Evolutionary conservation across 2,113 vertebrate genomes (phyloP).

Genomic region (Bothrops jararaca): DNA sequence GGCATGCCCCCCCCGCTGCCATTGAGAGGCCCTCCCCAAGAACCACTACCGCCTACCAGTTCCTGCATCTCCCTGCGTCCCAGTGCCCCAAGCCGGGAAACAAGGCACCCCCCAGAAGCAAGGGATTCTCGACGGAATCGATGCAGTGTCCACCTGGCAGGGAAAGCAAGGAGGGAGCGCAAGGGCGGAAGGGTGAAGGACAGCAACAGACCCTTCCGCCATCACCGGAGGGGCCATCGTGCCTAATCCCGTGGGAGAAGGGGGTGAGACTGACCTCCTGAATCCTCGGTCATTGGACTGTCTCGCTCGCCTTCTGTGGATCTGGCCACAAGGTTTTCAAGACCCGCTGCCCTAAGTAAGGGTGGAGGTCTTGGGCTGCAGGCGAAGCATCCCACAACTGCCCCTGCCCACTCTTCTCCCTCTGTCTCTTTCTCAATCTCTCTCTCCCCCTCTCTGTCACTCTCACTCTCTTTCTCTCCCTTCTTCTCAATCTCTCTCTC

Average conservation of each 20-base stretch:
- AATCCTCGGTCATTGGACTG: neutral
- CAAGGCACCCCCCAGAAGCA: conserved; percentile 75
- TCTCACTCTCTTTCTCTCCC: too few species aligned
- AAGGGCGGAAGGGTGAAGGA: fast-evolving
- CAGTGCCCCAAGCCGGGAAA: conserved; percentile 74
- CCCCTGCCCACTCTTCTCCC: too few species aligned
- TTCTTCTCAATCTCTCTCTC: too few species aligned
- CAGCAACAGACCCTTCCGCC: too few species aligned
- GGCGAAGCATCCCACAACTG: neutral
- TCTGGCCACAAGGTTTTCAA: neutral
- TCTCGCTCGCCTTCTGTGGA: neutral
- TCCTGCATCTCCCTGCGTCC: conserved; percentile 77
- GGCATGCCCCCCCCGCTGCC: too few species aligned
- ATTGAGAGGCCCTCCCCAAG: too few species aligned
- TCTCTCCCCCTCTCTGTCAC: too few species aligned
- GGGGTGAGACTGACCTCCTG: too few species aligned
- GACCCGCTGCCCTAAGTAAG: neutral
- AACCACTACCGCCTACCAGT: conserved; percentile 76
- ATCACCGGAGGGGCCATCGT: neutral
- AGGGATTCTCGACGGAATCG: conserved; percentile 71
- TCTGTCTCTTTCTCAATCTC: too few species aligned
- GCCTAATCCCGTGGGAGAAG: too few species aligned
- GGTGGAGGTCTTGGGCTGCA: neutral
- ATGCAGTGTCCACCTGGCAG: conserved; percentile 75
- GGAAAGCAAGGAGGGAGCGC: neutral